Evolutionary conservation across 2,113 vertebrate species (phyloP).

Genomic region (Ornithorhynchus anatinus): DNA sequence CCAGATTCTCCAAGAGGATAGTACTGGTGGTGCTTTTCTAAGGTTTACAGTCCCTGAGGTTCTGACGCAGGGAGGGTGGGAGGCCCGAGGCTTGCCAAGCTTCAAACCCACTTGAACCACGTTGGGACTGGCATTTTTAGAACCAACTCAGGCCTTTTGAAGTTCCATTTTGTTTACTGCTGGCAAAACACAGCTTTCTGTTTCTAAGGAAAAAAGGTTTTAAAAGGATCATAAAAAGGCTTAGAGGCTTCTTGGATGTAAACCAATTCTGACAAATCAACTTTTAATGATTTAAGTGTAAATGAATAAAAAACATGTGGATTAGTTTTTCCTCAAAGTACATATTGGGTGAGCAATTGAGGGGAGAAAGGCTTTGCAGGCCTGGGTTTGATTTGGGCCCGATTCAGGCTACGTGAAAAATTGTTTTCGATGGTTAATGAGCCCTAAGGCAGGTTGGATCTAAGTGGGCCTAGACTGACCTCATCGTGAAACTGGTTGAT

Average conservation of each 20-base stretch:
- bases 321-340: constrained; percentile 15
- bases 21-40: neutral
- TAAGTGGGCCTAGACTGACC: neutral
- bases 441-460: neutral
- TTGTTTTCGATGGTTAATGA: neutral
- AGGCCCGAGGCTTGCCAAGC: constrained; percentile 1
- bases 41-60: neutral
- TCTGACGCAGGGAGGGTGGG: neutral
- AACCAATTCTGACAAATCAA: constrained; percentile 1
- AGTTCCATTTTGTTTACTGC: neutral
- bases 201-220: neutral
- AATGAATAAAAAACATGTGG: neutral
- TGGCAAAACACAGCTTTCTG: constrained; percentile 8
- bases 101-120: neutral
- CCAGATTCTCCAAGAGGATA: neutral
- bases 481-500: too few species aligned
- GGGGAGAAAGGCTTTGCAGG: neutral
- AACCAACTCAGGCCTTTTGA: neutral
- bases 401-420: neutral
- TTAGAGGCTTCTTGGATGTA: neutral
- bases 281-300: constrained; percentile 18
- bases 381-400: neutral
- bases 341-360: neutral
- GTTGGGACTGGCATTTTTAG: neutral
- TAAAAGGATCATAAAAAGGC: constrained; percentile 6